Base-by-base conservation (phyloP, 35 echinoderm and acorn worm species). In the Ptychodera flava region DNA sequence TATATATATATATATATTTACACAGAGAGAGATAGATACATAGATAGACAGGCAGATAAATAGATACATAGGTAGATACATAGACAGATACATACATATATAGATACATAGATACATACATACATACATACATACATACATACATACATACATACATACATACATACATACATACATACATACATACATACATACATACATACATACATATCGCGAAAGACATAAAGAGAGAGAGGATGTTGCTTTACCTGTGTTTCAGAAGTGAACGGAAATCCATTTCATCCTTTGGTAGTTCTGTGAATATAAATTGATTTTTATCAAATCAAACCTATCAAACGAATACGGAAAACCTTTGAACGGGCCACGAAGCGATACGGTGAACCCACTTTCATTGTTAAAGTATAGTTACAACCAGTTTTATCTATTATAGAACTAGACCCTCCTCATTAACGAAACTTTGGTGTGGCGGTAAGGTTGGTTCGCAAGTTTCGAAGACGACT, bases 231-330 rank as follows among this genome's bases (percentile, higher is more conserved):
- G 45, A 64, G n/a, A n/a, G n/a, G n/a, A n/a, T n/a, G n/a, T n/a
- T n/a, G n/a, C n/a, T n/a, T n/a, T 90, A 96, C 94, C 95, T 88
- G 82, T 97, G 92, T 84, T 93, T 91, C 33, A 97, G 85, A 35
- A 97, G 36, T 1, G 86, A 78, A 35, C 95, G 88, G 85, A 97
- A 97, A 81, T 97, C 95, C 35, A 97, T 81, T 80, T 92, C 95
- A 88, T 93, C 92, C 35, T 80, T 76, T n/a, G 83, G 38, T 75
- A 91, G 86, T 85, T 92, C 94, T 96, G 85, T 76, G 38, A 83
- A 22, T 16, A 35, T 30, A 84, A 52, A 31, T 85, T 27, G 31
- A 90, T 85, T 85, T n/a, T n/a, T n/a, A n/a, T n/a, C n/a, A n/a
- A n/a, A n/a, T n/a, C n/a, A n/a, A n/a, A n/a, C n/a, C n/a, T n/a